Evolutionary conservation across 2,113 vertebrate genomes (phyloP).

Genomic region (Rallus limicola): DNA sequence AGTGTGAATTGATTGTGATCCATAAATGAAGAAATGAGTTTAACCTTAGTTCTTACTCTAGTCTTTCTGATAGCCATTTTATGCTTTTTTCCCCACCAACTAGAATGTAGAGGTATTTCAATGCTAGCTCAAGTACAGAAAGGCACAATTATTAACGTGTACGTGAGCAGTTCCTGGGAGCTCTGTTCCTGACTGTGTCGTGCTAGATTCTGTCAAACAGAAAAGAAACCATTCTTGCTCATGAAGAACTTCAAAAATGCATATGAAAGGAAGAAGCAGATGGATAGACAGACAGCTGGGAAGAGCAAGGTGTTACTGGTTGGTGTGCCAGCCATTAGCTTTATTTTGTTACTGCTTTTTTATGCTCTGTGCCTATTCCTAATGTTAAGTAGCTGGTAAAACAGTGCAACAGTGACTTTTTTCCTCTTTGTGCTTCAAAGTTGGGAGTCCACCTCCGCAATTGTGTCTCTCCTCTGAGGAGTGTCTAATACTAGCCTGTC

Average conservation of each 20-base stretch:
- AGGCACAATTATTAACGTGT: background rate
- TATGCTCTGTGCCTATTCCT: background rate
- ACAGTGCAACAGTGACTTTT: background rate
- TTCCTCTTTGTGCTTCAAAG: background rate
- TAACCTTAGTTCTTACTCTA: background rate
- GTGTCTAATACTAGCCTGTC: background rate
- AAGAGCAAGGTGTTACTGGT: background rate
- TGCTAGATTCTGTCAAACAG: background rate
- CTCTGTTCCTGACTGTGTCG: background rate
- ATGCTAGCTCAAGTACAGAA: background rate
- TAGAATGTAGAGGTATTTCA: background rate
- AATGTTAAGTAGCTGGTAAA: background rate
- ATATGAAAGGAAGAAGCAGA: background rate
- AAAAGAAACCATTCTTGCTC: background rate
- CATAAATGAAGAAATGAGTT: background rate
- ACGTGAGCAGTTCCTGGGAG: background rate
- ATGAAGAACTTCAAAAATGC: background rate
- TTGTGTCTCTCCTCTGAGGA: background rate
- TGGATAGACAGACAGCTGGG: background rate
- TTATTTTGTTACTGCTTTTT: constrained; percentile 5
- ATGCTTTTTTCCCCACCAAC: background rate
- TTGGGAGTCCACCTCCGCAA: background rate
- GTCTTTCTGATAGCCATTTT: background rate
- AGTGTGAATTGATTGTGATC: background rate
- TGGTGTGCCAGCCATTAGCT: background rate